phyloP scores from a whole-genome alignment of 2,888 invertebrate genomes.

The Mallateleia sp. region DNA sequence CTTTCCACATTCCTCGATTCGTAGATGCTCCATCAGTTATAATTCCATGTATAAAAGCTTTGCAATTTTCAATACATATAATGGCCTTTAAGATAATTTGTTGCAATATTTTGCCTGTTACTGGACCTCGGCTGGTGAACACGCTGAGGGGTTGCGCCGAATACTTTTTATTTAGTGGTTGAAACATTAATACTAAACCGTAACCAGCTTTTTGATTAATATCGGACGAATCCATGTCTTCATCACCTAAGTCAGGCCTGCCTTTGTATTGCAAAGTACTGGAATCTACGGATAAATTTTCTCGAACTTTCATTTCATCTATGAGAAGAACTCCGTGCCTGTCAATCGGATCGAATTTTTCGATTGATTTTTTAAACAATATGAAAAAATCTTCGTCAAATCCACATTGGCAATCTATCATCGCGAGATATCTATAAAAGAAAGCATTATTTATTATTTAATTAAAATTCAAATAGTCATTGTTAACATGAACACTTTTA shows the following conservation, averaged over 20 bases:
- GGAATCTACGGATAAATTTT: conserved; percentile 32
- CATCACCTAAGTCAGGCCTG: conserved; percentile 24
- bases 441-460: conserved; percentile 28
- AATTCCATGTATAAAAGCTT: conserved; percentile 33
- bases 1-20: conserved; percentile 30
- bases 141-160: conserved; percentile 34
- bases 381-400: conserved; percentile 50
- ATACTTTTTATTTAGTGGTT: conserved; percentile 22
- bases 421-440: conserved; percentile 49
- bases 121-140: conserved; percentile 21
- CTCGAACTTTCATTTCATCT: conserved; percentile 36
- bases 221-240: not conserved
- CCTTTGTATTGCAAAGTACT: conserved; percentile 51
- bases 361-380: conserved; percentile 28
- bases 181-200: conserved; percentile 33
- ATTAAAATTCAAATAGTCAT: conserved; percentile 18
- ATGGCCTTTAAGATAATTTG: conserved; percentile 25
- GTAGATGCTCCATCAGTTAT: conserved; percentile 39
- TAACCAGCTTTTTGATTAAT: conserved; percentile 31
- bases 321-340: conserved; percentile 39
- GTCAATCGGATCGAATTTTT: conserved; percentile 31
- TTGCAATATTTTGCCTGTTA: conserved; percentile 10
- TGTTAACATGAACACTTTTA: conserved; percentile 9
- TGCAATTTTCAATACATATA: conserved; percentile 26
- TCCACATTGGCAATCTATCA: conserved; percentile 39